phyloP scores from a whole-genome alignment of 2,113 vertebrate genomes.

The Sterna hirundo region DNA sequence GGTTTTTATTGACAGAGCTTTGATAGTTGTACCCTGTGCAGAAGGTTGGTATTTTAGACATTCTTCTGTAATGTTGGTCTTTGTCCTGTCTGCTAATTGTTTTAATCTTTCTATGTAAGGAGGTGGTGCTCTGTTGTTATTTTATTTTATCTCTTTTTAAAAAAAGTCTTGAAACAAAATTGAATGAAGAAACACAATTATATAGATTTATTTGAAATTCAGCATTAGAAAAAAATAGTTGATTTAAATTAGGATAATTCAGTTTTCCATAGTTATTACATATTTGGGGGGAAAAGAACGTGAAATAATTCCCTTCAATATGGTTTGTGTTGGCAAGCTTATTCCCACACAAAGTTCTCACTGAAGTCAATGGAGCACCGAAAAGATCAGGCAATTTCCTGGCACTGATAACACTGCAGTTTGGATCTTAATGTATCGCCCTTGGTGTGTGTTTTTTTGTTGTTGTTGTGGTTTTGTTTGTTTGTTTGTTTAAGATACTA shows the following conservation, averaged over 20 bases:
- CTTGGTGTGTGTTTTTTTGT: background rate
- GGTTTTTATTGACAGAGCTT: slow-evolving; percentile 99
- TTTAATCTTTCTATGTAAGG: slow-evolving; percentile 46
- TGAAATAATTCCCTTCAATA: background rate
- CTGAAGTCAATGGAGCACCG: slow-evolving; percentile 46
- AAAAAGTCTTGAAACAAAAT: background rate
- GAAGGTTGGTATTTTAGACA: slow-evolving; percentile 89
- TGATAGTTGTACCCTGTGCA: slow-evolving; percentile 97
- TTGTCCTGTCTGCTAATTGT: slow-evolving; percentile 51
- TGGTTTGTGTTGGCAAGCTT: background rate
- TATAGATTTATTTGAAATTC: background rate
- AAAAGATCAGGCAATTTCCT: background rate
- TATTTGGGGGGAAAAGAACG: background rate
- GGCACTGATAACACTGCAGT: background rate
- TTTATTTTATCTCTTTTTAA: background rate
- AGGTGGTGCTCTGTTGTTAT: background rate
- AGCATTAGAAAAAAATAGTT: background rate
- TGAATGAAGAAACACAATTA: background rate
- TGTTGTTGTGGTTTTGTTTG: background rate
- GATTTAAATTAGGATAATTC: background rate
- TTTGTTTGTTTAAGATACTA: background rate
- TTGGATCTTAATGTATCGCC: background rate
- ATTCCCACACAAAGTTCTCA: background rate
- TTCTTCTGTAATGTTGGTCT: slow-evolving; percentile 48
- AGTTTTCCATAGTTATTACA: background rate